Base-by-base conservation (phyloP, 2,113 vertebrate species). In the Cathartes aura region DNA sequence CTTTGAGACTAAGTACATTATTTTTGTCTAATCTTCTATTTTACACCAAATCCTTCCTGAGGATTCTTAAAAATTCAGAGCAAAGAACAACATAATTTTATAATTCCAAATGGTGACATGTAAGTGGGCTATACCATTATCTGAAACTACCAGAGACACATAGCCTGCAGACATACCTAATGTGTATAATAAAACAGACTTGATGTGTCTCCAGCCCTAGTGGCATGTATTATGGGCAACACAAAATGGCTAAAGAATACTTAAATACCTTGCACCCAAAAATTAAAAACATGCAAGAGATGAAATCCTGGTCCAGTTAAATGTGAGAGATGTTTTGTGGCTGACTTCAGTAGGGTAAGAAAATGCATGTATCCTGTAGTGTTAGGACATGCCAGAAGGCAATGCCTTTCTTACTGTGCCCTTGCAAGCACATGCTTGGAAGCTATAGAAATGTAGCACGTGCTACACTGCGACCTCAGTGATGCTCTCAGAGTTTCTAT, bases 11-110 rank as follows among this genome's bases (percentile, higher is more conserved):
- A 96, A 96, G 58, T 53, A 92, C 36, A 48, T 96, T 90, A 86
- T 79, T 89, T 97, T 95, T 96, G 58, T 92, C 87, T 97, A 95
- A 96, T 93, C 86, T 82, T 81, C 47, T 87, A n/a, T 95, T 94
- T 97, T 91, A 87, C 24, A 82, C 40, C 67, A 82, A 94, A 95
- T 93, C 92, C 86, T 82, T 96, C 63, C 67, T 16, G 62, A 95
- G 50, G 12, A 91, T 30, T 75, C 52, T 87, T 94, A 85, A 92
- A 78, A 82, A 93, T 76, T 83, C 58, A 85, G 82, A 79, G 36
- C 26, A 70, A 66, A 92, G 62, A 82, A 42, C 58, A 93, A 87
- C 53, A 64, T 55, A 56, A 85, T 84, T 92, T 92, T 70, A 48
- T 67, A 32, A 36, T 48, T 95, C 42, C 53, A 89, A 71, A 80